phyloP scores from a whole-genome alignment of 2,888 invertebrate species.

The Netelia melanura region DNA sequence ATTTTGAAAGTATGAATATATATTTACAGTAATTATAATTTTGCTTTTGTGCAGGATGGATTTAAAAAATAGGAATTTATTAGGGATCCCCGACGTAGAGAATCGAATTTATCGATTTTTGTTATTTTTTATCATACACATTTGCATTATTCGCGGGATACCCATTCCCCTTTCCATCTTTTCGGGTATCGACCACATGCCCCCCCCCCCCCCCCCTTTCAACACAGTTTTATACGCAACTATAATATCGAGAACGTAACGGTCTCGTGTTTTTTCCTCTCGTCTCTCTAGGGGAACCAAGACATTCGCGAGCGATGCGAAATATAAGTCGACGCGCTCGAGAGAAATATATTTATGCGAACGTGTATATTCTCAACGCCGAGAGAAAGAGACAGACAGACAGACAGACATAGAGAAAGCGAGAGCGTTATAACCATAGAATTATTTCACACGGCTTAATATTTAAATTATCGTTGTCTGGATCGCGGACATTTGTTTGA shows the following conservation, averaged over 20 bases:
- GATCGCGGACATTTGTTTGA: constrained; percentile 70
- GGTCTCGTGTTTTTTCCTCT: constrained; percentile 6
- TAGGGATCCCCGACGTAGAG: no score
- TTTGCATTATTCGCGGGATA: not conserved
- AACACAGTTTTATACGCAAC: constrained; percentile 6
- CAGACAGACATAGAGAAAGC: no score
- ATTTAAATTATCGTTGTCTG: constrained; percentile 74
- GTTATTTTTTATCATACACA: not conserved
- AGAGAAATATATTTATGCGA: constrained; percentile 71
- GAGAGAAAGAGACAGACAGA: not conserved
- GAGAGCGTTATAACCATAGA: constrained; percentile 65
- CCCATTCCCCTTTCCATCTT: not conserved
- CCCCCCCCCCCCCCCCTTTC: no score
- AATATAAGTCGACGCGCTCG: constrained; percentile 41
- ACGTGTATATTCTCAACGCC: constrained; percentile 43
- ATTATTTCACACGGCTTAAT: constrained; percentile 76
- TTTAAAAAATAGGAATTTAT: no score
- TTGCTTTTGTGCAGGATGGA: no score
- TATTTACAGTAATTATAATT: no score
- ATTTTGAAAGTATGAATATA: no score
- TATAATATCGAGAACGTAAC: constrained; percentile 13
- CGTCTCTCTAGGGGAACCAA: constrained; percentile 2
- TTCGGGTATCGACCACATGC: no score
- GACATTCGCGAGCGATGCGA: constrained; percentile 11
- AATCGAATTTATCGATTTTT: no score